Base-by-base conservation (phyloP, 2,888 invertebrate species). In the Sinodicranocentrus sp. region DNA sequence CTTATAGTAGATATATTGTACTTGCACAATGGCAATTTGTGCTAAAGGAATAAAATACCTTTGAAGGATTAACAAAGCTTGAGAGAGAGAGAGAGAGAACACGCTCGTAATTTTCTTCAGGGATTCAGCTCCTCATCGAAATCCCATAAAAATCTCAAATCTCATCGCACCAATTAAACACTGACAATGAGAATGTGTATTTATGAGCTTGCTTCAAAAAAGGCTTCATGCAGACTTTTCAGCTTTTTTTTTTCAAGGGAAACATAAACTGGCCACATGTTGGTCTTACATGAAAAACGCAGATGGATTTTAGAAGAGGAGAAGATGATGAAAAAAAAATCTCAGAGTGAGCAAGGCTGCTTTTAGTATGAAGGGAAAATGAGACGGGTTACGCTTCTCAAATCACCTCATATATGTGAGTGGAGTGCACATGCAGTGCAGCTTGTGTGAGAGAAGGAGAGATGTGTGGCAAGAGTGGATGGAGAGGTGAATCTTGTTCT, bases 81-180 rank as follows among this genome's bases (percentile, higher is more conserved):
- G 52, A 52, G 52, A 52, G 52, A 52, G 19, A 52, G 19, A 15
- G 52, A 15, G 19, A 52, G 48, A 48, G 48, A 10, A 48, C 48
- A 33, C 33, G 33, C 33, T 33, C 33, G 33, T 48, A n/a, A 10
- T 48, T 39, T 39, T 48, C 15, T n/a, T 48, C 10, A 48, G 3
- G 33, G 33, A 33, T 33, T 25, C 19, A 54, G 63, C 75, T 68
- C n/a, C n/a, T n/a, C 77, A 77, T 77, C 57, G 67, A 77, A 68
- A 77, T 77, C 57, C 17, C 57, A 77, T 77, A 67, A 77, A 77
- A 76, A 77, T 78, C 76, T 76, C 59, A 5, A 1, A 67, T 70
- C 70, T 43, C 44, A 70, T 78, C 79, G 63, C 63, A 79, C 79
- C 71, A 71, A 79, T 79, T 79, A 79, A 71, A 79, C 43, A 21